phyloP scores from a whole-genome alignment of 2,888 invertebrate genomes.

The Ochropleura leucogaster region DNA sequence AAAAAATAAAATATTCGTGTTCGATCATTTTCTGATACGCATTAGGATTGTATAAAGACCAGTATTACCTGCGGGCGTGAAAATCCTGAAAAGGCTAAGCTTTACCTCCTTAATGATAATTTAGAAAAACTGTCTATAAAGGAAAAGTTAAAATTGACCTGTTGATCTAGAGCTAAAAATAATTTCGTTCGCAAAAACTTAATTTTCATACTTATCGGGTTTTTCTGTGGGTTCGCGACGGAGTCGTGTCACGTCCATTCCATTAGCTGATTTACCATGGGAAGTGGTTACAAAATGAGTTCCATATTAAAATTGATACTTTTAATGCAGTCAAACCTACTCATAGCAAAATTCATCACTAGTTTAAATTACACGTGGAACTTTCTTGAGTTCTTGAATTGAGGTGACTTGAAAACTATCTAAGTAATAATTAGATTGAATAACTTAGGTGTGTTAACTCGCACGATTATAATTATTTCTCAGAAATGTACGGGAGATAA shows the following conservation, averaged over 20 bases:
- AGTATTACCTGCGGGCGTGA: not conserved
- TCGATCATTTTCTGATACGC: conserved; percentile 20
- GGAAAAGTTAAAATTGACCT: conserved; percentile 67
- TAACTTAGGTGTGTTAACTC: conserved; percentile 31
- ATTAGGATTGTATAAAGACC: not conserved
- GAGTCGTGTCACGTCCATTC: conserved; percentile 80
- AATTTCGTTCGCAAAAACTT: conserved; percentile 72
- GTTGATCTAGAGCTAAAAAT: conserved; percentile 75
- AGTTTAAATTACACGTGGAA: conserved; percentile 12
- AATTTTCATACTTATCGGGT: conserved; percentile 74
- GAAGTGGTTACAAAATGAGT: conserved; percentile 75
- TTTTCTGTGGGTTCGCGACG: conserved; percentile 61
- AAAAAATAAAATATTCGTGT: conserved; percentile 7
- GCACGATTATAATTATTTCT: conserved; percentile 25
- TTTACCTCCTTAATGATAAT: conserved; percentile 10
- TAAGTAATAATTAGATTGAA: conserved; percentile 27
- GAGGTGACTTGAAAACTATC: conserved; percentile 23
- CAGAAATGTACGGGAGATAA: conserved; percentile 3
- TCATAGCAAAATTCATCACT: conserved; percentile 9
- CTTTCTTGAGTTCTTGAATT: conserved; percentile 8
- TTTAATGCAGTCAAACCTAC: conserved; percentile 34
- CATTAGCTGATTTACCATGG: conserved; percentile 83
- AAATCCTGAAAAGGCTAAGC: conserved; percentile 3
- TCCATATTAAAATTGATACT: conserved; percentile 69
- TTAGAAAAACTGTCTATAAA: conserved; percentile 26